These are phyloP conservation scores for Hydrochoerus hydrochaeris DNA, from an alignment of 2,113 vertebrate genomes.

Conservation along the genomic window DNA sequence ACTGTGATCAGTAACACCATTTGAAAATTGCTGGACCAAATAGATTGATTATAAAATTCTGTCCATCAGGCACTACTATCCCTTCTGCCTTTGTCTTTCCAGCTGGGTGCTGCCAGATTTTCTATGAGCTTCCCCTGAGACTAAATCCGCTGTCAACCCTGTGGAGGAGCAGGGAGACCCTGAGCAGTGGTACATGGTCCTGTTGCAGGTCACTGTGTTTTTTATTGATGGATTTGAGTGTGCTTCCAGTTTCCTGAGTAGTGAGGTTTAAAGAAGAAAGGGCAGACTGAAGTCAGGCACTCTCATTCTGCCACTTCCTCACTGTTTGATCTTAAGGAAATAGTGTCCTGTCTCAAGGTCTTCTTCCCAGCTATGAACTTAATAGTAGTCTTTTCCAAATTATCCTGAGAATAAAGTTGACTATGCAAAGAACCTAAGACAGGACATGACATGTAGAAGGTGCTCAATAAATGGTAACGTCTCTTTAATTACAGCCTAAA, in stretches of 20 bases:
- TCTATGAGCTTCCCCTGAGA: background rate
- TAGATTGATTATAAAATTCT: background rate
- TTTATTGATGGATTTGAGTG: background rate
- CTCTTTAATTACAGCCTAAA: background rate
- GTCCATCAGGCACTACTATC: background rate
- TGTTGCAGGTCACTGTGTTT: background rate
- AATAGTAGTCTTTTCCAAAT: background rate
- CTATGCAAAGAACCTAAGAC: background rate
- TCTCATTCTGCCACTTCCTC: background rate
- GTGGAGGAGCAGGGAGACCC: background rate
- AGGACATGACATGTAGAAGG: background rate
- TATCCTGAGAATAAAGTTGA: background rate
- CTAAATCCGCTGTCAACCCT: background rate
- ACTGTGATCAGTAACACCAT: background rate
- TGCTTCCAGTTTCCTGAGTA: background rate
- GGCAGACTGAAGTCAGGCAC: constrained; percentile 10
- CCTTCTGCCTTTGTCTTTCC: background rate
- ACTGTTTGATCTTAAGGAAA: constrained; percentile 54
- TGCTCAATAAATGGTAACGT: background rate
- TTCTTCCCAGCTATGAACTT: background rate
- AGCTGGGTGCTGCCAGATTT: background rate
- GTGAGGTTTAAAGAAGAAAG: constrained; percentile 4
- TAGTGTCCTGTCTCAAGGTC: background rate
- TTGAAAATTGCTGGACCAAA: background rate
- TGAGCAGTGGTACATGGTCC: background rate